Evolutionary conservation across 2,113 vertebrate genomes (phyloP).

Genomic region (Barnardius zonarius): DNA sequence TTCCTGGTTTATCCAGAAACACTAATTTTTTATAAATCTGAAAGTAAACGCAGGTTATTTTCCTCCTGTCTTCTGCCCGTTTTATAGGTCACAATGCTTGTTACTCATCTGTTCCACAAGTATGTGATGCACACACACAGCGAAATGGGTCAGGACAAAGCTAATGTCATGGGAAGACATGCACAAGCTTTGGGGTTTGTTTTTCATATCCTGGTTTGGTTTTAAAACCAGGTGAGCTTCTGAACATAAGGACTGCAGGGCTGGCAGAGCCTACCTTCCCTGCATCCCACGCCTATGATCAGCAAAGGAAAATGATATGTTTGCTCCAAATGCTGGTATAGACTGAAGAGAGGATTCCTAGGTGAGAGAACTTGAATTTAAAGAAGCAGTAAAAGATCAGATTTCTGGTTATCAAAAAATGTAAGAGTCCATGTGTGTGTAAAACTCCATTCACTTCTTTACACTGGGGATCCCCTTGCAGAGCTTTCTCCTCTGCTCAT

Average conservation of each 20-base stretch:
- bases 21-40: background rate
- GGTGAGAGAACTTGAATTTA: background rate
- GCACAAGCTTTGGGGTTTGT: background rate
- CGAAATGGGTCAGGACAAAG: background rate
- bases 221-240: background rate
- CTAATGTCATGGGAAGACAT: background rate
- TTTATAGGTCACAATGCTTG: background rate
- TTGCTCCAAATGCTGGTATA: background rate
- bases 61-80: background rate
- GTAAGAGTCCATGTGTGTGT: background rate
- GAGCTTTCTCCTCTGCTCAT: conserved; percentile 3
- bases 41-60: background rate
- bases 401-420: conserved; percentile 23
- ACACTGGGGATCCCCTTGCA: background rate
- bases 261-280: background rate
- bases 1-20: background rate
- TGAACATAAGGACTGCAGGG: background rate
- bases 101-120: background rate
- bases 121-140: background rate
- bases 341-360: background rate
- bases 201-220: background rate
- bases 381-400: background rate
- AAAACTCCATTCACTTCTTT: background rate
- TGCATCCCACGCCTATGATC: background rate
- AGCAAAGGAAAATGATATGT: background rate